phyloP scores from a whole-genome alignment of 1,140 invertebrate genomes.

The Bombus superbus region DNA sequence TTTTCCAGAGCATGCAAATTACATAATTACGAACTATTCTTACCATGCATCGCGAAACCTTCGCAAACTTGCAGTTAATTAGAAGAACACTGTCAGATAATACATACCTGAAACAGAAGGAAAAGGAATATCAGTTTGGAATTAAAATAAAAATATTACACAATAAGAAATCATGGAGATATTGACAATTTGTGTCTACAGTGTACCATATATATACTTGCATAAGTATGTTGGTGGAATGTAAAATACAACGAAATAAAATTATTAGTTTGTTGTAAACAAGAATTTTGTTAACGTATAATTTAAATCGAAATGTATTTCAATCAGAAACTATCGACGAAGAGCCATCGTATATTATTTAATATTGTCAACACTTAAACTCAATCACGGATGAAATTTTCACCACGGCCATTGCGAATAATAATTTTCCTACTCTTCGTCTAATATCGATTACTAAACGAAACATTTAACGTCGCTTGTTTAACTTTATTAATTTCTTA shows the following conservation, averaged over 20 bases:
- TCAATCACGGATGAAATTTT: too few relatives aligned
- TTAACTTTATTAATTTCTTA: background rate
- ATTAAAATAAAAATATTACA: background rate
- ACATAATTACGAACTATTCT: background rate
- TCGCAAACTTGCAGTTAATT: background rate
- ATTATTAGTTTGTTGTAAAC: too few relatives aligned
- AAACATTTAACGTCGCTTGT: background rate
- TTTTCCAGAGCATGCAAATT: background rate
- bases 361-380: too few relatives aligned
- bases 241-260: background rate
- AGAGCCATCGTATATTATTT: too few relatives aligned
- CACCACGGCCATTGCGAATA: too few relatives aligned
- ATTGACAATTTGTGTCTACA: too few relatives aligned
- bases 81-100: too few relatives aligned
- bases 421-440: too few relatives aligned
- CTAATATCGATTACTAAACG: too few relatives aligned
- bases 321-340: too few relatives aligned
- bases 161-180: background rate
- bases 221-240: background rate
- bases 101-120: constrained; percentile 26
- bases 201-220: background rate
- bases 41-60: background rate
- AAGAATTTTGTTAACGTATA: background rate
- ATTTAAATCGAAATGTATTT: background rate
- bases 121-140: background rate